Percentiles rank a stretch among this genome's conserved stretches.
Evolutionary conservation across 2,113 vertebrate species (phyloP).

Genomic region (Henicopernis longicauda): DNA sequence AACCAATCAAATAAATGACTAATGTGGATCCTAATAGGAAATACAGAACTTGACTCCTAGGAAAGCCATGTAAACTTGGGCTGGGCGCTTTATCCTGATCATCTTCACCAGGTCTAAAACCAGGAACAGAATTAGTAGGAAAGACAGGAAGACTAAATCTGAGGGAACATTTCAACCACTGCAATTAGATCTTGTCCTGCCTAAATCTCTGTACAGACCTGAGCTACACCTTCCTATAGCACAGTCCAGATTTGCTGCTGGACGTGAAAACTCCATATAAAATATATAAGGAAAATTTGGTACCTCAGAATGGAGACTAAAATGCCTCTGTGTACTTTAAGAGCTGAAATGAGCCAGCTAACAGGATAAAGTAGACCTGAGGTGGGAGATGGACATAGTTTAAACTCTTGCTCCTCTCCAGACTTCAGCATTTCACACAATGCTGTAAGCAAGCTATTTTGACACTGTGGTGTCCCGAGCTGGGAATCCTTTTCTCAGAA

Average conservation of each 20-base stretch:
- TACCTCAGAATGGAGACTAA: not conserved
- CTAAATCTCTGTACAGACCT: not conserved
- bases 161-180: not conserved
- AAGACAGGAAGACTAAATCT: not conserved
- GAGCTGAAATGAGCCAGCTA: not conserved
- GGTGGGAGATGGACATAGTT: not conserved
- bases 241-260: not conserved
- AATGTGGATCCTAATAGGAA: not conserved
- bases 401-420: not conserved
- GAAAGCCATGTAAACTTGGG: fast-evolving
- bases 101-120: not conserved
- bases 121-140: not conserved
- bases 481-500: not conserved
- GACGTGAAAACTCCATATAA: not conserved
- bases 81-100: not conserved
- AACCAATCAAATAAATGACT: not conserved
- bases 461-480: not conserved
- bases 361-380: not conserved
- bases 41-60: not conserved
- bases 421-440: not conserved
- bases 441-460: not conserved
- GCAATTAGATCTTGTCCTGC: not conserved
- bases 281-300: not conserved
- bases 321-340: not conserved
- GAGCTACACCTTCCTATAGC: not conserved